Evolutionary conservation across 2,888 invertebrate genomes (phyloP).

Genomic region (Kryphioiulus occultus): DNA sequence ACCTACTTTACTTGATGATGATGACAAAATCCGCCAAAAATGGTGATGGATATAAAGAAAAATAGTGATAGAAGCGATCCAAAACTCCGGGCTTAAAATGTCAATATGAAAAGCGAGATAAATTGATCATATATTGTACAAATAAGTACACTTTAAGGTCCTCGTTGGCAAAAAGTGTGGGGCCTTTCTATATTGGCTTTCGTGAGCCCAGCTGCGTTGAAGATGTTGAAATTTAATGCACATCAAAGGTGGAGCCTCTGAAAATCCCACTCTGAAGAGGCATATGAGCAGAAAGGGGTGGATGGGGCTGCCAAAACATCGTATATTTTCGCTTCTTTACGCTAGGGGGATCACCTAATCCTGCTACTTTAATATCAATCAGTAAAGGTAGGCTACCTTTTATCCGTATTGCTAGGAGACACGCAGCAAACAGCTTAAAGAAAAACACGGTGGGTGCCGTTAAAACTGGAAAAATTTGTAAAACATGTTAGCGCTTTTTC

Average conservation of each 20-base stretch:
- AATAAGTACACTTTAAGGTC: conserved; percentile 16
- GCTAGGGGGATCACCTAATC: not conserved
- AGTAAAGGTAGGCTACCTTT: not conserved
- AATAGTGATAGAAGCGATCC: conserved; percentile 6
- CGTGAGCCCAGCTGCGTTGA: conserved; percentile 43
- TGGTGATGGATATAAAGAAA: conserved; percentile 28
- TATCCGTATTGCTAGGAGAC: not conserved
- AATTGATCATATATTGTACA: conserved; percentile 44
- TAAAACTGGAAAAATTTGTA: not conserved
- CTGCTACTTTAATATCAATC: conserved; percentile 24
- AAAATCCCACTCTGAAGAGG: not conserved
- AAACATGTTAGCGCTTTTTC: not conserved
- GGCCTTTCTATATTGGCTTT: conserved; percentile 20
- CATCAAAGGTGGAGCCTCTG: conserved; percentile 40
- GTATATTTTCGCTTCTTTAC: conserved; percentile 27
- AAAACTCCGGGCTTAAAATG: conserved; percentile 37
- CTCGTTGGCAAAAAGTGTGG: not conserved
- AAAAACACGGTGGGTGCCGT: not conserved
- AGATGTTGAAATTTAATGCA: conserved; percentile 45
- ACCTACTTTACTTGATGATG: not conserved
- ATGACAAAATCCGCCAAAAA: not conserved
- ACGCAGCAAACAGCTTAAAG: not conserved
- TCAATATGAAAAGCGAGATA: conserved; percentile 45
- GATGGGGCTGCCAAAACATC: not conserved
- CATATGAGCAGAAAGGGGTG: not conserved